A percentile compares a stretch with the other conserved stretches of the same genome.
Evolutionary conservation across 2,888 invertebrate species (phyloP).

Genomic region (Campoletis raptor): DNA sequence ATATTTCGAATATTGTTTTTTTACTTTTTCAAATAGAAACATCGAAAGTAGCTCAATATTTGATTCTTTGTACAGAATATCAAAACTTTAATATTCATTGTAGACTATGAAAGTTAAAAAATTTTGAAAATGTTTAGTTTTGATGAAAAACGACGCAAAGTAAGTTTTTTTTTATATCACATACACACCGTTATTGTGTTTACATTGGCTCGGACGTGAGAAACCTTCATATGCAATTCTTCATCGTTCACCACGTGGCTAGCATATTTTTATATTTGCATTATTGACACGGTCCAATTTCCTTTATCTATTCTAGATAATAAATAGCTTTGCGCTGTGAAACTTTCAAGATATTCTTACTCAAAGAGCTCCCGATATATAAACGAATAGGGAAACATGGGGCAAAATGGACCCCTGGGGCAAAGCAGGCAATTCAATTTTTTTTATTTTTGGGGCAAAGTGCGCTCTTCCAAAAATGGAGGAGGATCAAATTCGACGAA

Average conservation of each 20-base stretch:
- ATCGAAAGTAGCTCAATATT: background rate
- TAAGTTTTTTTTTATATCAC: background rate
- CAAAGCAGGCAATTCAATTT: no score
- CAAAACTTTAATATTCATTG: background rate
- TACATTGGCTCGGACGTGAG: background rate
- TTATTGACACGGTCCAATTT: slow-evolving; percentile 43
- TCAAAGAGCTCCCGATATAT: background rate
- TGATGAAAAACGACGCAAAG: background rate
- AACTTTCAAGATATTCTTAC: slow-evolving; percentile 22
- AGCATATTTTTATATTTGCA: slow-evolving; percentile 36
- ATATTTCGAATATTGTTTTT: background rate
- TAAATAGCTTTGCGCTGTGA: slow-evolving; percentile 20
- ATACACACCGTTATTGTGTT: background rate
- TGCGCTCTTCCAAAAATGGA: no score
- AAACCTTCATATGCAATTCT: background rate
- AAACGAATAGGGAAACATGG: no score
- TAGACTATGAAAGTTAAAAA: background rate
- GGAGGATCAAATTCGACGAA: no score
- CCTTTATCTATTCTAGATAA: slow-evolving; percentile 32
- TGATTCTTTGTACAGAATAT: background rate
- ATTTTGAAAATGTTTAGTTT: background rate
- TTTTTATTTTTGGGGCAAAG: no score
- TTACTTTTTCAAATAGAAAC: background rate
- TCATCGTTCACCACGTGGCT: background rate
- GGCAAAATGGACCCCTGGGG: no score